Conservation (phyloP, 1,140 invertebrate species). For the Leptinotarsa defecta region DNA sequence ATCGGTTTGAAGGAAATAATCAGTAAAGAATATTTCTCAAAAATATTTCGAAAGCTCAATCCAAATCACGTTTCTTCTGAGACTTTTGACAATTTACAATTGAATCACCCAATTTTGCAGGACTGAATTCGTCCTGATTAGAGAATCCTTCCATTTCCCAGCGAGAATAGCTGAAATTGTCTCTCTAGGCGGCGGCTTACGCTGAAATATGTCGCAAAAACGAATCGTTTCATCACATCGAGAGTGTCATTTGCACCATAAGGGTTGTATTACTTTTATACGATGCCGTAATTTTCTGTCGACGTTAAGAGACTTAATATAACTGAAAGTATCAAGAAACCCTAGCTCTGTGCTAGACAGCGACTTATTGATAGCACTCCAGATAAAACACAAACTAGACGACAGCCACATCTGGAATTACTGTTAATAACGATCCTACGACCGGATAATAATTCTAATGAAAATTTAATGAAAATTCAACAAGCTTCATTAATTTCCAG, state of each 20-base stretch:
- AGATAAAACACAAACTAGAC: conserved; percentile 19
- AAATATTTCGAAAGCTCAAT: too few species aligned
- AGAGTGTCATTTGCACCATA: conserved; percentile 21
- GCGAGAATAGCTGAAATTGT: too few species aligned
- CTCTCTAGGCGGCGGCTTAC: background rate
- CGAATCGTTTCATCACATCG: conserved; percentile 18
- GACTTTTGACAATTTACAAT: too few species aligned
- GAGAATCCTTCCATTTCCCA: too few species aligned
- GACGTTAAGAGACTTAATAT: conserved; percentile 25
- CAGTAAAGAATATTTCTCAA: too few species aligned
- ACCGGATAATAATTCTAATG: conserved; percentile 39
- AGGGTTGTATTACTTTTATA: conserved; percentile 28
- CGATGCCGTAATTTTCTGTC: conserved; percentile 12
- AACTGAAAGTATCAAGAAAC: conserved; percentile 24
- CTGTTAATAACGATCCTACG: conserved; percentile 35
- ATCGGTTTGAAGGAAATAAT: too few species aligned
- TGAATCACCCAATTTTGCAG: too few species aligned
- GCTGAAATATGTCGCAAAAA: conserved; percentile 14
- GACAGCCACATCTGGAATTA: conserved; percentile 38
- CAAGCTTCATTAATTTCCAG: conserved; percentile 28
- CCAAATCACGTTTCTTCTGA: too few species aligned
- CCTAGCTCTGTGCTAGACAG: conserved; percentile 4
- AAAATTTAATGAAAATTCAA: conserved; percentile 41
- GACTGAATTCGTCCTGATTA: too few species aligned
- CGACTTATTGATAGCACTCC: conserved; percentile 20